Percentiles rank a stretch among this genome's conserved stretches.
Conservation (phyloP, 1,140 invertebrate genomes). For the Drosophila santomea region DNA sequence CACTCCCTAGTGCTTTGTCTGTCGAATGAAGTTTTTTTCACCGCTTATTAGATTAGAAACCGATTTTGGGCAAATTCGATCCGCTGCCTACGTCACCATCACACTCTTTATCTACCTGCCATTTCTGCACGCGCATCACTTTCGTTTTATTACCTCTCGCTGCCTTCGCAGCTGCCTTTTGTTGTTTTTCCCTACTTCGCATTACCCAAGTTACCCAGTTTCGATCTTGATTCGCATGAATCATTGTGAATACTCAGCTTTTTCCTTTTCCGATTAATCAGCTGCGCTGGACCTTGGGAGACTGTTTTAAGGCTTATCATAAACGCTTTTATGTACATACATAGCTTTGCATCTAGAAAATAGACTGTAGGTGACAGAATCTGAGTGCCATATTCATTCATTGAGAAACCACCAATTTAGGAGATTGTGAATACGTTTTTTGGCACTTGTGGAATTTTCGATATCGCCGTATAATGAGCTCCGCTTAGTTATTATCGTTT, state of each 20-base stretch:
- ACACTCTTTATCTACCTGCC: slow-evolving; percentile 33
- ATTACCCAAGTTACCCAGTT: slow-evolving; percentile 48
- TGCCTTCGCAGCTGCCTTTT: slow-evolving; percentile 23
- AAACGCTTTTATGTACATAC: slow-evolving; percentile 17
- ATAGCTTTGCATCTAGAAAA: slow-evolving; percentile 33
- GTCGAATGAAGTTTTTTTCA: slow-evolving; percentile 4
- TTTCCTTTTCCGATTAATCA: slow-evolving; percentile 44
- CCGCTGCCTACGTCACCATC: slow-evolving; percentile 37
- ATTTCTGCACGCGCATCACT: slow-evolving; percentile 64
- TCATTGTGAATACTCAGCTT: slow-evolving; percentile 12
- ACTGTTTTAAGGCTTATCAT: slow-evolving; percentile 65
- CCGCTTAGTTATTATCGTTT: slow-evolving; percentile 58
- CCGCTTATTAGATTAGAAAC: slow-evolving; percentile 17
- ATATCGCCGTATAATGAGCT: slow-evolving; percentile 18
- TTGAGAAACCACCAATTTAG: slow-evolving; percentile 17
- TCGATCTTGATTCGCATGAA: slow-evolving; percentile 31
- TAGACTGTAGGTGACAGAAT: slow-evolving; percentile 35
- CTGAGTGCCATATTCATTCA: slow-evolving; percentile 1
- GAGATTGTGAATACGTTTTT: slow-evolving; percentile 13
- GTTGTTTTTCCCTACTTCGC: slow-evolving; percentile 20
- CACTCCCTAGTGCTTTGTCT: slow-evolving; percentile 65
- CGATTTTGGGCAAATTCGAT: slow-evolving; percentile 18
- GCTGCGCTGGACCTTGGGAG: slow-evolving; percentile 60
- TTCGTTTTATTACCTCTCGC: slow-evolving; percentile 58
- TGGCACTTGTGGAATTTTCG: slow-evolving; percentile 13